Percentiles rank a stretch among this genome's conserved stretches.
These are phyloP conservation scores for Botrylloides violaceus DNA, from an alignment of 23 tunicate species.

Conservation along the genomic window DNA sequence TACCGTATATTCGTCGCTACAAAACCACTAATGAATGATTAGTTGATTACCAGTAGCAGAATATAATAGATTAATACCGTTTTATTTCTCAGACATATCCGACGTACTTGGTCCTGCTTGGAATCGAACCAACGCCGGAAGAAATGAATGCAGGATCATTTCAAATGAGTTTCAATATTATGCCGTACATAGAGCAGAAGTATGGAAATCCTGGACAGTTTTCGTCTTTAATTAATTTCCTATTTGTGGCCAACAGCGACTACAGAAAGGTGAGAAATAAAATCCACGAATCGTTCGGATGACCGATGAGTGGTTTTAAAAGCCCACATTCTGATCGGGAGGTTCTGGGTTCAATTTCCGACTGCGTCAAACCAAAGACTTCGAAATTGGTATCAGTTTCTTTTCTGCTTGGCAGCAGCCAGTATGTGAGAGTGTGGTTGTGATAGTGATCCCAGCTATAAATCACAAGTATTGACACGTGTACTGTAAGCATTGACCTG, in stretches of 20 bases:
- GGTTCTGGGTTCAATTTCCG: too few species aligned
- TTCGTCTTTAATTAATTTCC: constrained; percentile 36
- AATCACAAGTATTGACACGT: too few species aligned
- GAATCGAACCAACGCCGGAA: constrained; percentile 63
- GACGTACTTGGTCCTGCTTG: constrained; percentile 48
- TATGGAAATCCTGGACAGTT: constrained; percentile 54
- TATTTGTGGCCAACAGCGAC: constrained; percentile 70
- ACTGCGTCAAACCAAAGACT: too few species aligned
- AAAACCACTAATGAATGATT: not conserved
- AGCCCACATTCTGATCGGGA: too few species aligned
- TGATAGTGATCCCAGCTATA: too few species aligned
- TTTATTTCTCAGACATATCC: constrained; percentile 48
- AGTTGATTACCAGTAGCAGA: not conserved
- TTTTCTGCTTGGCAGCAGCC: too few species aligned
- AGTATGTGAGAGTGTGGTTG: too few species aligned
- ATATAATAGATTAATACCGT: too few species aligned
- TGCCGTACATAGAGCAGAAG: constrained; percentile 54
- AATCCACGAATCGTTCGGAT: too few species aligned
- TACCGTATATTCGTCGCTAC: not conserved
- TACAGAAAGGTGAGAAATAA: constrained; percentile 64
- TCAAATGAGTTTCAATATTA: constrained; percentile 44
- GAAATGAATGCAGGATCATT: constrained; percentile 46
- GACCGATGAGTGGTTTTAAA: too few species aligned
- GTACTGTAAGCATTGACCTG: too few species aligned
- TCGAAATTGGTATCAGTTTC: too few species aligned